A percentile compares a stretch with the other conserved stretches of the same genome.
Conservation (phyloP, 2,113 vertebrate species). For the Tinamus guttatus region DNA sequence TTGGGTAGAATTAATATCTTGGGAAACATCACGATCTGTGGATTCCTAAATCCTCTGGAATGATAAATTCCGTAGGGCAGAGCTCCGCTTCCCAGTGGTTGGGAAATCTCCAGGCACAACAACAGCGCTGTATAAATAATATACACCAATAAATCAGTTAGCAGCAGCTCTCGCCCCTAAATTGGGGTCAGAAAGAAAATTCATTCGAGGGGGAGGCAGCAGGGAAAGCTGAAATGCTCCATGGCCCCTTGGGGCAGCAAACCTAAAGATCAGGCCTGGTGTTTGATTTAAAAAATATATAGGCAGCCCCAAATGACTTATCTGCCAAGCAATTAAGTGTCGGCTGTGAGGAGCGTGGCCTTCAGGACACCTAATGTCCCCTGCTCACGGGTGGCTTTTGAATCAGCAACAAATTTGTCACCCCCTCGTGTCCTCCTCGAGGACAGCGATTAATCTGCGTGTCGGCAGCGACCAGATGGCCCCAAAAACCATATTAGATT, state of each 20-base stretch:
- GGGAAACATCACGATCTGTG: not conserved
- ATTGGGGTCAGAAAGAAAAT: not conserved
- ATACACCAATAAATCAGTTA: not conserved
- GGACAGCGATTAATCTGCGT: not conserved
- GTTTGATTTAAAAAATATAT: not conserved
- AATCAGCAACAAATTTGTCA: not conserved
- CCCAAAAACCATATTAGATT: not conserved
- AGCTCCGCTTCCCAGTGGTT: not conserved
- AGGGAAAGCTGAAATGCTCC: not conserved
- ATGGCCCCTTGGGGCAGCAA: not conserved
- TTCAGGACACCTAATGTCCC: not conserved
- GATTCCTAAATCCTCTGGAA: not conserved
- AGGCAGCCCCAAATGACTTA: not conserved
- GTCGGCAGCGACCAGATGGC: not conserved
- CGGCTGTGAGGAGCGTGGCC: not conserved
- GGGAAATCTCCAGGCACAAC: not conserved
- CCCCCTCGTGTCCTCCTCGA: accelerated
- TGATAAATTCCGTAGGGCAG: not conserved
- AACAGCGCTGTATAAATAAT: not conserved
- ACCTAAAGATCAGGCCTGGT: not conserved
- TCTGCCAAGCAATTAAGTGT: not conserved
- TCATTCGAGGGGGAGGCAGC: not conserved
- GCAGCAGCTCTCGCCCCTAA: not conserved
- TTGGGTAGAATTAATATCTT: not conserved
- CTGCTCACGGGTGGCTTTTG: not conserved